Evolutionary conservation across 2,888 invertebrate genomes (phyloP).

Genomic region (Brachypterus glaber): DNA sequence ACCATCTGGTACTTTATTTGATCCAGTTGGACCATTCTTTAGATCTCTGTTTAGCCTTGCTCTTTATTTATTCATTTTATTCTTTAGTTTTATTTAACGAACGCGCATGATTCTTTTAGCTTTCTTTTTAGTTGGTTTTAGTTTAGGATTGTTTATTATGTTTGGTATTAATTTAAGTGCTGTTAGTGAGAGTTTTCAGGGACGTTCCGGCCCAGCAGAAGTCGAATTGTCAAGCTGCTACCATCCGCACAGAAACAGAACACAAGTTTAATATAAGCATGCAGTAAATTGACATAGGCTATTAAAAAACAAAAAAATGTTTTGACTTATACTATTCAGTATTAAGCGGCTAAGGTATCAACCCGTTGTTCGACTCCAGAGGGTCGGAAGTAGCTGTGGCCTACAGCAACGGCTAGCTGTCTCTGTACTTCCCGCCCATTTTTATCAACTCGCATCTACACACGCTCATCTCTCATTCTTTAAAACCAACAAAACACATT

Average conservation of each 20-base stretch:
- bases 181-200: conserved; percentile 40
- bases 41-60: conserved; percentile 12
- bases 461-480: conserved; percentile 8
- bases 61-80: conserved; percentile 11
- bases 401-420: conserved; percentile 63
- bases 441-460: conserved; percentile 24
- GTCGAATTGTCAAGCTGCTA: conserved; percentile 39
- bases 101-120: neutral
- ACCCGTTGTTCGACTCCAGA: conserved; percentile 39
- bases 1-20: conserved; percentile 16
- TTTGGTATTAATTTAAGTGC: conserved; percentile 30
- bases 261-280: conserved; percentile 24
- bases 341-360: conserved; percentile 34
- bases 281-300: conserved; percentile 18
- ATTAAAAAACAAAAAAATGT: conserved; percentile 13
- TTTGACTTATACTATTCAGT: too few species aligned
- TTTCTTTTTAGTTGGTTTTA: conserved; percentile 15
- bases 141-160: conserved; percentile 13
- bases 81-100: neutral
- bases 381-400: conserved; percentile 45
- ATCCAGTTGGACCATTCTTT: neutral
- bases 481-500: too few species aligned
- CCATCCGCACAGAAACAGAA: conserved; percentile 31
- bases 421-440: conserved; percentile 42
- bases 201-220: conserved; percentile 39